Conservation (phyloP, 2,888 invertebrate species). For the Agelastica alni region DNA sequence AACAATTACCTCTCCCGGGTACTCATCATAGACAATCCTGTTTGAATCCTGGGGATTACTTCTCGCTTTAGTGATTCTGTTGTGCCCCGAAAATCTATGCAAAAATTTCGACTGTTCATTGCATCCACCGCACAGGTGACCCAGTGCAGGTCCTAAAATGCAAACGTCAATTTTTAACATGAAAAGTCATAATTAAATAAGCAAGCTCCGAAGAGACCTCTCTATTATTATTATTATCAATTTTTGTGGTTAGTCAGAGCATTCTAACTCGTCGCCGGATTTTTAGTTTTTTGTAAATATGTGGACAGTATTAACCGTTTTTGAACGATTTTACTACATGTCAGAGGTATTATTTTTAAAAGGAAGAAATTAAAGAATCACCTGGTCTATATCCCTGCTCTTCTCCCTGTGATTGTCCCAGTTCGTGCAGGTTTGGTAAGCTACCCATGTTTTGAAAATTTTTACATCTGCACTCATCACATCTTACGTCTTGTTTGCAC, state of each 20-base stretch:
- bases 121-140: conserved; percentile 46
- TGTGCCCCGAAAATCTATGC: conserved; percentile 49
- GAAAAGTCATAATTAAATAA: neutral
- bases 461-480: conserved; percentile 34
- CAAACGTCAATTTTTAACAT: no score
- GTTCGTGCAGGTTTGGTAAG: conserved; percentile 68
- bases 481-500: conserved; percentile 22
- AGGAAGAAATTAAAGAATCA: no score
- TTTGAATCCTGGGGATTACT: conserved; percentile 49
- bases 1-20: conserved; percentile 49
- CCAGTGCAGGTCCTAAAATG: conserved; percentile 47
- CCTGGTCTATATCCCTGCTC: conserved; percentile 34
- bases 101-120: conserved; percentile 49
- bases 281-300: no score
- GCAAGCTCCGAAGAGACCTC: no score
- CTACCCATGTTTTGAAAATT: conserved; percentile 62
- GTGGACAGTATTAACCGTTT: no score
- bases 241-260: no score
- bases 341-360: no score
- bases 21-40: conserved; percentile 49
- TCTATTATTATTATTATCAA: no score
- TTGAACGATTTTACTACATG: no score
- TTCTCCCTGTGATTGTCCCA: conserved; percentile 54
- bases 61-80: conserved; percentile 47
- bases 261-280: no score